Evolutionary conservation across 2,797 vertebrate genomes (phyloP).

Genomic region (Acrocephalus scirpaceus): DNA sequence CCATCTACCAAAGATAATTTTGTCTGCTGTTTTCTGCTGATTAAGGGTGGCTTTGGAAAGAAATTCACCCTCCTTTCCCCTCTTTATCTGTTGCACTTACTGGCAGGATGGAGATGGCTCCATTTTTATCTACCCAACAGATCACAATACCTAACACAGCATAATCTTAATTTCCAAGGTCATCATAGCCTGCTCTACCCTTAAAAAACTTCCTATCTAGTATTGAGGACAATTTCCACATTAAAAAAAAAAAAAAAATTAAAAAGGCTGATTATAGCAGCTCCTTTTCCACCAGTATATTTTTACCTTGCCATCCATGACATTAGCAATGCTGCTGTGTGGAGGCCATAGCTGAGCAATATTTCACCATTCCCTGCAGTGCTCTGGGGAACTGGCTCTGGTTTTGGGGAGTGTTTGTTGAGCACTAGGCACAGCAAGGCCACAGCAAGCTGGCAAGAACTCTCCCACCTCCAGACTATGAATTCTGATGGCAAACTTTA

Average conservation of each 20-base stretch:
- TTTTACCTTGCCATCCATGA: accelerated
- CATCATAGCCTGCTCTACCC: background rate
- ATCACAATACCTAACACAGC: background rate
- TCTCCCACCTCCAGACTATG: background rate
- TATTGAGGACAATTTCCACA: background rate
- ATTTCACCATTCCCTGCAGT: background rate
- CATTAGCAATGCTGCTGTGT: background rate
- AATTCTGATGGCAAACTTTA: background rate
- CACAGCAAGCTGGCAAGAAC: background rate
- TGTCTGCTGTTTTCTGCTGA: conserved; percentile 49
- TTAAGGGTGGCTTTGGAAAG: conserved; percentile 35
- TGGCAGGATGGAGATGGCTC: conserved; percentile 20
- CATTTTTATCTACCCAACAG: background rate
- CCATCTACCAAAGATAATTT: conserved; percentile 45
- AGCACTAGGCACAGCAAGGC: background rate
- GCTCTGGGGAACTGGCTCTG: no score
- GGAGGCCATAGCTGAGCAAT: background rate
- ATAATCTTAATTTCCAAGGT: conserved; percentile 15
- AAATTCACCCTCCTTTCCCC: background rate
- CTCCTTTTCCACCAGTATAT: background rate
- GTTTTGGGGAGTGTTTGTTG: background rate
- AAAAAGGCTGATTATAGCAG: background rate
- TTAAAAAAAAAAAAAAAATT: background rate
- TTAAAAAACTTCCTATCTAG: background rate
- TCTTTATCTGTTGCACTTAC: conserved; percentile 15